A percentile compares a stretch with the other conserved stretches of the same genome.
phyloP scores from a whole-genome alignment of 2,797 vertebrate species.

The Amblyopsis hoosieri region DNA sequence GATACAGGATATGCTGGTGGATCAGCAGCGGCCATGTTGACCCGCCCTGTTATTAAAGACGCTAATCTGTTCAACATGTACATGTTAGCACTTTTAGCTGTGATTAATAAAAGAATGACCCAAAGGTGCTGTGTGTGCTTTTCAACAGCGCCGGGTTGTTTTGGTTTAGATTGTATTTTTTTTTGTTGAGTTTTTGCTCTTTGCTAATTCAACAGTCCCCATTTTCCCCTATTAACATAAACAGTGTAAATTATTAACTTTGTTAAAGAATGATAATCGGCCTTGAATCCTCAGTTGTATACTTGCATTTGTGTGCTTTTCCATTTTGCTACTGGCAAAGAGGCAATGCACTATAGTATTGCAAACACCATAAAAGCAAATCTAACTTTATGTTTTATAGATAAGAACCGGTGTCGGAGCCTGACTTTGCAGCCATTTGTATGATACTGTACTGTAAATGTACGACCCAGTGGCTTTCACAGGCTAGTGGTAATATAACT shows the following conservation, averaged over 20 bases:
- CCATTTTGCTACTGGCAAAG: conserved; percentile 61
- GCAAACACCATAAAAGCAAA: conserved; percentile 65
- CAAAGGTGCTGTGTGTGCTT: conserved; percentile 81
- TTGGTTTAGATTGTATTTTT: conserved; percentile 71
- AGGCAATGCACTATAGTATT: conserved; percentile 49
- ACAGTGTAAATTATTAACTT: conserved; percentile 79
- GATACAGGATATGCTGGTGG: conserved; percentile 77
- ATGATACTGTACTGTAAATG: conserved; percentile 59
- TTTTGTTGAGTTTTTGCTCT: conserved; percentile 68
- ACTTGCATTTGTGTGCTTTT: conserved; percentile 50
- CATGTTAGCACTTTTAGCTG: conserved; percentile 93
- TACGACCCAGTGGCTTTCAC: conserved; percentile 66
- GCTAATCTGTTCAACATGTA: conserved; percentile 92
- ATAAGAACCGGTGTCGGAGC: conserved; percentile 50
- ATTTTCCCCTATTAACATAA: conserved; percentile 72
- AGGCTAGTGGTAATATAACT: conserved; percentile 64
- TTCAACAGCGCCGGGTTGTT: conserved; percentile 77
- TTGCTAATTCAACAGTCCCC: conserved; percentile 74
- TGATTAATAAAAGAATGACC: conserved; percentile 92
- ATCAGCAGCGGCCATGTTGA: conserved; percentile 79
- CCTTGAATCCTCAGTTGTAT: conserved; percentile 46
- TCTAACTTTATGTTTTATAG: conserved; percentile 64
- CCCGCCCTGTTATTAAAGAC: conserved; percentile 82
- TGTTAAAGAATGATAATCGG: conserved; percentile 71
- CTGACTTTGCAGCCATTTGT: conserved; percentile 58